Evolutionary conservation across 2,797 vertebrate species (phyloP).

Genomic region (Lutjanus campechanus): DNA sequence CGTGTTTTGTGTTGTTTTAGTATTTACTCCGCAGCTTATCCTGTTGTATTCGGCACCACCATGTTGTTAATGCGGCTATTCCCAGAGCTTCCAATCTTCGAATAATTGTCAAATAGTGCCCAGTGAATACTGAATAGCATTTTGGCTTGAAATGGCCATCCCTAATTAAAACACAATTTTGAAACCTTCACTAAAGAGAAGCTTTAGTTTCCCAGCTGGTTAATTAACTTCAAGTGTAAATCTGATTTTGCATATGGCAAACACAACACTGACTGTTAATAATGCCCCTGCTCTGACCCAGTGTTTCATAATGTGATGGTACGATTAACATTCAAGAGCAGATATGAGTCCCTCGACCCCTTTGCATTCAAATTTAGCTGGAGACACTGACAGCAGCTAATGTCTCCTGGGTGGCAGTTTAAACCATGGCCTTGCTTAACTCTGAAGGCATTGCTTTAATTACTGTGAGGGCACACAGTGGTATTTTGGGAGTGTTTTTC

Average conservation of each 20-base stretch:
- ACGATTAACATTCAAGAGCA: slow-evolving; percentile 1
- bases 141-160: too few relatives aligned
- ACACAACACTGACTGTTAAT: background rate
- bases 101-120: too few relatives aligned
- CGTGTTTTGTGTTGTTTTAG: too few relatives aligned
- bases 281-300: background rate
- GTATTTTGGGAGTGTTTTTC: slow-evolving; percentile 31
- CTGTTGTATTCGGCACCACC: too few relatives aligned
- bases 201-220: background rate
- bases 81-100: too few relatives aligned
- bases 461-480: background rate
- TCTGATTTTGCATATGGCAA: background rate
- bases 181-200: background rate
- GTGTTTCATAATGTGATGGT: background rate
- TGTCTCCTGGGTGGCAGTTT: slow-evolving; percentile 30
- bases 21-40: too few relatives aligned
- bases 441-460: slow-evolving; percentile 24
- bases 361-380: background rate
- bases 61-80: too few relatives aligned
- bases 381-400: background rate
- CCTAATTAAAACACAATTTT: background rate
- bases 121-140: too few relatives aligned
- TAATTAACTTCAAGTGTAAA: background rate
- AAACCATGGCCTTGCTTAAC: background rate
- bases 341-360: background rate